Conservation (phyloP, 2,113 vertebrate genomes). For the Petaurus breviceps region DNA sequence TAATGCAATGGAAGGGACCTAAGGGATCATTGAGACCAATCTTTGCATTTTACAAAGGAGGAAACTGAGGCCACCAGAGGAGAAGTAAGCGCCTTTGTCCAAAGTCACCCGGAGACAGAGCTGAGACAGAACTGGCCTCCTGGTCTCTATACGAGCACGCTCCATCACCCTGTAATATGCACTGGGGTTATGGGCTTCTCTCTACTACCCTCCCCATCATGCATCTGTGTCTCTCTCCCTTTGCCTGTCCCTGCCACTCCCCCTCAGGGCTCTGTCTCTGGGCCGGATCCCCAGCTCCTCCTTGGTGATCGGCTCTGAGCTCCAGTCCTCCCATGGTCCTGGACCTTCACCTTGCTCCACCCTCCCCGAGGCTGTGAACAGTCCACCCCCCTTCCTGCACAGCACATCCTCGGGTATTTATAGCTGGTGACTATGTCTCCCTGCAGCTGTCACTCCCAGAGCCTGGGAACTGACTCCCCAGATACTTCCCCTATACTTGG, state of each 20-base stretch:
- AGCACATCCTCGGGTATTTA: conserved; percentile 78
- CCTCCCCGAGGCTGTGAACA: conserved; percentile 80
- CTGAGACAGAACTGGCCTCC: background rate
- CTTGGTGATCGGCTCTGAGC: background rate
- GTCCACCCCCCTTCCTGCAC: conserved; percentile 78
- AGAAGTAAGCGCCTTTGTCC: background rate
- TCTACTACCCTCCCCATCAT: background rate
- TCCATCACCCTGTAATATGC: background rate
- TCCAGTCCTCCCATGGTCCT: background rate
- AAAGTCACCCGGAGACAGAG: background rate
- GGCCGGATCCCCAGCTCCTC: background rate
- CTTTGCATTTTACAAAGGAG: background rate
- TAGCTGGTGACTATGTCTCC: conserved; percentile 73
- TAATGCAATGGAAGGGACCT: background rate
- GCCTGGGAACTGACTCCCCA: background rate
- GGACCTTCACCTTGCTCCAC: conserved; percentile 52
- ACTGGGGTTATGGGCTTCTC: background rate
- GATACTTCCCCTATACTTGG: background rate
- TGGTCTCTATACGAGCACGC: background rate
- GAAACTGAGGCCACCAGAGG: background rate
- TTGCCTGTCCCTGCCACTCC: background rate
- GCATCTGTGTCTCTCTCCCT: background rate
- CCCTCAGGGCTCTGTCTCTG: background rate
- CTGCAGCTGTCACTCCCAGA: conserved; percentile 39
- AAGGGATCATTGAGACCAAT: background rate